These are phyloP conservation scores for Ceratitis capitata DNA, from an alignment of 1,140 invertebrate species.

Conservation along the genomic window DNA sequence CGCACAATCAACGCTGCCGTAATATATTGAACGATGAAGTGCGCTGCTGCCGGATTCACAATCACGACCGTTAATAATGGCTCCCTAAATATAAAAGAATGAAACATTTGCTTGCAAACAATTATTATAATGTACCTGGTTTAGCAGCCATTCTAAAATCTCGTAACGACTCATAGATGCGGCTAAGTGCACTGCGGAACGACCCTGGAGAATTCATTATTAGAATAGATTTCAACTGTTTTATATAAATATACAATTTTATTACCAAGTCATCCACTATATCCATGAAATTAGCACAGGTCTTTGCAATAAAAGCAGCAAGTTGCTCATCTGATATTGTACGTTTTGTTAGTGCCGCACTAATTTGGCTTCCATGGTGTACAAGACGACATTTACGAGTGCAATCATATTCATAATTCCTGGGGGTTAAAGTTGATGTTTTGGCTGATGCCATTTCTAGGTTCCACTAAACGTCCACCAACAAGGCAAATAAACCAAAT, in stretches of 20 bases:
- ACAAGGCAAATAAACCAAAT: background rate
- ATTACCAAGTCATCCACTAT: constrained; percentile 62
- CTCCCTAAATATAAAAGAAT: constrained; percentile 56
- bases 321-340: constrained; percentile 66
- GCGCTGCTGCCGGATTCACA: constrained; percentile 76
- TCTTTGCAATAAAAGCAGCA: constrained; percentile 67
- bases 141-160: constrained; percentile 74
- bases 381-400: constrained; percentile 68
- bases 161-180: constrained; percentile 72
- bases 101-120: background rate
- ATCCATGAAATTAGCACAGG: constrained; percentile 69
- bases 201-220: constrained; percentile 63
- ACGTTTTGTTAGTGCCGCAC: constrained; percentile 68
- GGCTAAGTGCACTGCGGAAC: constrained; percentile 73
- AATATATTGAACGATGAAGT: constrained; percentile 76
- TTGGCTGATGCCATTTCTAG: background rate
- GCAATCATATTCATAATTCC: constrained; percentile 63
- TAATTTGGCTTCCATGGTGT: constrained; percentile 69
- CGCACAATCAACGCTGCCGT: constrained; percentile 74
- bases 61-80: constrained; percentile 71
- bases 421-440: constrained; percentile 32
- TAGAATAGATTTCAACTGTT: too few relatives aligned
- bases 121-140: constrained; percentile 51
- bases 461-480: background rate
- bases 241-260: background rate